Conservation (phyloP, 2,888 invertebrate genomes). For the Lacanobia oleracea region DNA sequence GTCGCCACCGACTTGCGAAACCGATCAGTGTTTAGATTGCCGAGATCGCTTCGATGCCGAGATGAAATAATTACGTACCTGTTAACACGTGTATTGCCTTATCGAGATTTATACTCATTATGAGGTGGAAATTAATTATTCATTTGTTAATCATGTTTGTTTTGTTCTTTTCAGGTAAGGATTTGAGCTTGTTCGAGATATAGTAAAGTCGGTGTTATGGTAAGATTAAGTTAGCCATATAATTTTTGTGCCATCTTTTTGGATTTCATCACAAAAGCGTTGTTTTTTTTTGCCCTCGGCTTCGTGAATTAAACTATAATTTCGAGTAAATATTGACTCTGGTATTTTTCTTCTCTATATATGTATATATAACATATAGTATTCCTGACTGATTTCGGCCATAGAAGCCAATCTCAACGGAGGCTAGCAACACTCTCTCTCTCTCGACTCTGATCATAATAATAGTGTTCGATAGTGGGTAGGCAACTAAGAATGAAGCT, state of each 20-base stretch:
- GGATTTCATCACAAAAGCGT: not conserved
- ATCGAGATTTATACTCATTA: slow-evolving; percentile 56
- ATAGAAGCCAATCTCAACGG: too few species aligned
- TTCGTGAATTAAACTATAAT: too few species aligned
- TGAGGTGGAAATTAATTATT: slow-evolving; percentile 33
- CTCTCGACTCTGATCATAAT: not conserved
- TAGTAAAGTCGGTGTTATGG: slow-evolving; percentile 22
- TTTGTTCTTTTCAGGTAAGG: slow-evolving; percentile 72
- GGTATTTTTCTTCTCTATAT: too few species aligned
- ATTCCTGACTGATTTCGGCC: too few species aligned
- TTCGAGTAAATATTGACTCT: not conserved
- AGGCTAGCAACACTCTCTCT: too few species aligned
- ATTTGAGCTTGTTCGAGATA: slow-evolving; percentile 7
- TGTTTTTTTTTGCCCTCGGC: too few species aligned
- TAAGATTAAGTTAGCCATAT: slow-evolving; percentile 38
- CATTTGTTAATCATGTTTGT: slow-evolving; percentile 46
- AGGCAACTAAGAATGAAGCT: too few species aligned
- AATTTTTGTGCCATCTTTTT: not conserved
- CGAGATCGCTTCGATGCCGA: slow-evolving; percentile 39
- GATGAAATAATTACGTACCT: slow-evolving; percentile 59
- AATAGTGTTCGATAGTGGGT: not conserved
- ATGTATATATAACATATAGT: too few species aligned
- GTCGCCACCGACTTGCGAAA: slow-evolving; percentile 71
- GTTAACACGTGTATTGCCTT: slow-evolving; percentile 59
- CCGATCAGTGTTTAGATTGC: slow-evolving; percentile 65